A percentile compares a stretch with the other conserved stretches of the same genome.
These are phyloP conservation scores for Lithophane ornitopus DNA, from an alignment of 2,888 invertebrate genomes.

Conservation along the genomic window DNA sequence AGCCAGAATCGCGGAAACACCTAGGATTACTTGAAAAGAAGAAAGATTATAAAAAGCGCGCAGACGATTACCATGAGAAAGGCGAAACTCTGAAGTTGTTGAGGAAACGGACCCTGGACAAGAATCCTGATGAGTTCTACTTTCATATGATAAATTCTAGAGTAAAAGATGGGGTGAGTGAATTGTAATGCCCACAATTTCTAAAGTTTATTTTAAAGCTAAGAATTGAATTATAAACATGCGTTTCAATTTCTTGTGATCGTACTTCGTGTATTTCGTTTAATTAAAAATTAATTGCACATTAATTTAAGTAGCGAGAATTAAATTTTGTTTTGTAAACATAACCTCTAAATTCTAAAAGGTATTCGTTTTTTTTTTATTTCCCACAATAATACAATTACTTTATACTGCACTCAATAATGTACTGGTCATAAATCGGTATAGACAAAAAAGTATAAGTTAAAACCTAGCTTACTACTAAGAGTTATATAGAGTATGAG, in stretches of 20 bases:
- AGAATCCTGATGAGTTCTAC: slow-evolving; percentile 99
- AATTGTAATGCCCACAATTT: background rate
- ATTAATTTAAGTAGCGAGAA: background rate
- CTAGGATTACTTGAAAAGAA: slow-evolving; percentile 97
- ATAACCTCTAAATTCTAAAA: slow-evolving; percentile 28
- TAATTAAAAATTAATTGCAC: background rate
- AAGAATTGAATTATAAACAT: background rate
- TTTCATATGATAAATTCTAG: slow-evolving; percentile 98
- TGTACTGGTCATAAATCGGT: background rate
- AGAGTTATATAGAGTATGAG: background rate
- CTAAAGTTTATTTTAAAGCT: background rate
- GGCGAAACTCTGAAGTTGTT: slow-evolving; percentile 95
- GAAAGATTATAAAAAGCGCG: slow-evolving; percentile 95
- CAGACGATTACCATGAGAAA: slow-evolving; percentile 95
- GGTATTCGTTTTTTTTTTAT: background rate
- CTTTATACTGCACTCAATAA: background rate
- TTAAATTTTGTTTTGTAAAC: slow-evolving; percentile 14
- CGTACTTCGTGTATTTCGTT: background rate
- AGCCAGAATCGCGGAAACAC: slow-evolving; percentile 94
- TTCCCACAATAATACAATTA: background rate
- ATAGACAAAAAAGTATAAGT: background rate
- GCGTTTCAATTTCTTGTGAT: background rate
- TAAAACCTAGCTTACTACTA: background rate
- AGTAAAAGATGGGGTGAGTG: slow-evolving; percentile 90
- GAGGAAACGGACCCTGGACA: slow-evolving; percentile 95